Conservation (phyloP, 2,888 invertebrate species). For the Heliconius charithonia region DNA sequence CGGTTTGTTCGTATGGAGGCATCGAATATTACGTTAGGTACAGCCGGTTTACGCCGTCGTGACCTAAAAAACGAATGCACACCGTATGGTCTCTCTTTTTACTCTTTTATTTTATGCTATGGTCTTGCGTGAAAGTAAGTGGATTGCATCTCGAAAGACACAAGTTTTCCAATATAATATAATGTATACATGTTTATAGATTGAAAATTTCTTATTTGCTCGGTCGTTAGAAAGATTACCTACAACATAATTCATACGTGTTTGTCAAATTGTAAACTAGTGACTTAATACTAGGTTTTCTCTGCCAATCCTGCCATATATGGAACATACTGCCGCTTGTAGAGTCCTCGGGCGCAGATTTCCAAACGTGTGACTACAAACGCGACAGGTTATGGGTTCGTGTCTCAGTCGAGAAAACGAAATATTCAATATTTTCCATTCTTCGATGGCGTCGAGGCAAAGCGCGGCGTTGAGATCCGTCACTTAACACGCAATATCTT, state of each 20-base stretch:
- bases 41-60: conserved; percentile 36
- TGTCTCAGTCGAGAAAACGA: not conserved
- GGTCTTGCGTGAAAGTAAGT: conserved; percentile 19
- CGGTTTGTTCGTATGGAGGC: conserved; percentile 23
- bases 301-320: not conserved
- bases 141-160: conserved; percentile 13
- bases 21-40: conserved; percentile 28
- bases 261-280: not conserved
- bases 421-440: conserved; percentile 5
- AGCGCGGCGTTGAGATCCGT: not conserved
- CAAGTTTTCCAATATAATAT: not conserved
- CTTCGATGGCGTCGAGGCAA: not conserved
- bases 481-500: not conserved
- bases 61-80: conserved; percentile 38
- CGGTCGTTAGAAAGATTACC: not conserved
- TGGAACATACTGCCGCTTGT: not conserved
- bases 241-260: not conserved
- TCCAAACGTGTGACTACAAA: not conserved
- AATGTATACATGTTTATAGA: not conserved
- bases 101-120: conserved; percentile 12
- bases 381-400: not conserved
- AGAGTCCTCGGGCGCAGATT: not conserved
- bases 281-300: not conserved
- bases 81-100: conserved; percentile 32
- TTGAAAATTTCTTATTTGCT: not conserved